Percentiles rank a stretch among this genome's conserved stretches.
These are phyloP conservation scores for Brachionus paranguensis DNA, from an alignment of 1,140 invertebrate genomes.

Conservation along the genomic window DNA sequence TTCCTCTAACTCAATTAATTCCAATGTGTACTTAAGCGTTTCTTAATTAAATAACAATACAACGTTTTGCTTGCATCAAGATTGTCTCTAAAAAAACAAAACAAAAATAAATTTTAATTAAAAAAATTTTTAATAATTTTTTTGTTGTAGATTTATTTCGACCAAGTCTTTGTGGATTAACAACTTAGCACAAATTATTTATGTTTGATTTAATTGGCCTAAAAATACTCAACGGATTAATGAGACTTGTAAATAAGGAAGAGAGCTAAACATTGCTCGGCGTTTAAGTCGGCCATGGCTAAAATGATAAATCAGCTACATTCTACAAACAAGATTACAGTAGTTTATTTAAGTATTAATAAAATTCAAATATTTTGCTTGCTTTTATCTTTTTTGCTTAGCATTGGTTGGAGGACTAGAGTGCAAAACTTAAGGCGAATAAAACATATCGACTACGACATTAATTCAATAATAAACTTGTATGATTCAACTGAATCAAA, in stretches of 20 bases:
- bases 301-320: not conserved
- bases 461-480: too few species aligned
- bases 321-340: not conserved
- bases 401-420: too few species aligned
- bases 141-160: not conserved
- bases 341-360: not conserved
- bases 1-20: not conserved
- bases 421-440: too few species aligned
- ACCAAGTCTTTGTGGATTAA: not conserved
- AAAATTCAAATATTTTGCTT: not conserved
- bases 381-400: too few species aligned
- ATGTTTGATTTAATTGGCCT: not conserved
- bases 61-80: not conserved
- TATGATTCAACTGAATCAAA: too few species aligned
- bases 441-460: too few species aligned
- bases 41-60: slow-evolving; percentile 21
- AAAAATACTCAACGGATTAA: not conserved
- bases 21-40: slow-evolving; percentile 10
- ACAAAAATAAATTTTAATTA: not conserved
- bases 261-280: not conserved
- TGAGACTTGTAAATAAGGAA: not conserved
- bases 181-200: not conserved
- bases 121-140: not conserved
- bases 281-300: not conserved
- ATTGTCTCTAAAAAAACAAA: not conserved